Percentiles rank a stretch among this genome's conserved stretches.
These are phyloP conservation scores for Pelecanoides urinatrix DNA, from an alignment of 2,113 vertebrate species.

Conservation along the genomic window DNA sequence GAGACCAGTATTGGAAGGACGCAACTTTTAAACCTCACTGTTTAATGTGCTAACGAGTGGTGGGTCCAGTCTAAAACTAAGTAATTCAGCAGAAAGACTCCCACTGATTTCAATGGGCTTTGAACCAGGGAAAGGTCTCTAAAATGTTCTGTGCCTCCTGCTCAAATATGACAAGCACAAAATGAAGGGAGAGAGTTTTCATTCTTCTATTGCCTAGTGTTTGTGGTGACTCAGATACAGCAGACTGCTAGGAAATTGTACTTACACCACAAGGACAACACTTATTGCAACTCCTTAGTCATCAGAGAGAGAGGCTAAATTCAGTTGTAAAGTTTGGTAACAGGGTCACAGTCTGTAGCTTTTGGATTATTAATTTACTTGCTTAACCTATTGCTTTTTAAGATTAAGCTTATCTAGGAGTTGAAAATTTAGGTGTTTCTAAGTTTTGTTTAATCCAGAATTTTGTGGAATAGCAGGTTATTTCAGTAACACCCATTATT, in stretches of 20 bases:
- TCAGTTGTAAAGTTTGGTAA: background rate
- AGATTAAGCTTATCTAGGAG: background rate
- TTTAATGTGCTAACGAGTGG: background rate
- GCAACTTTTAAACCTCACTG: background rate
- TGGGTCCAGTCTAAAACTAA: background rate
- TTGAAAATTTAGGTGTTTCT: background rate
- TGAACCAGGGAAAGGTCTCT: background rate
- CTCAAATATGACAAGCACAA: background rate
- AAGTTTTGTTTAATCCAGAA: background rate
- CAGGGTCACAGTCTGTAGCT: background rate
- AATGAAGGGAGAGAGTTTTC: conserved; percentile 1
- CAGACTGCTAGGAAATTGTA: conserved; percentile 28
- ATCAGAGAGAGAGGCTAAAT: background rate
- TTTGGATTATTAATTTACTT: background rate
- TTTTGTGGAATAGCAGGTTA: background rate
- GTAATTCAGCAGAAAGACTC: background rate
- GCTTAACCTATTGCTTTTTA: background rate
- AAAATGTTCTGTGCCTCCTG: background rate
- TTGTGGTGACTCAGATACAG: conserved; percentile 47
- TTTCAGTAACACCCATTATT: conserved; percentile 11
- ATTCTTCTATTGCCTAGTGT: background rate
- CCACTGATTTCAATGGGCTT: background rate
- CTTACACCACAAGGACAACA: conserved; percentile 7
- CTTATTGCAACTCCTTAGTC: conserved; percentile 40
- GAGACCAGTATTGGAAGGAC: background rate